Evolutionary conservation across 2,797 vertebrate species (phyloP), one percentile per base, ranked within the genome.

Genomic region (Xiphorhynchus erythropygius): DNA sequence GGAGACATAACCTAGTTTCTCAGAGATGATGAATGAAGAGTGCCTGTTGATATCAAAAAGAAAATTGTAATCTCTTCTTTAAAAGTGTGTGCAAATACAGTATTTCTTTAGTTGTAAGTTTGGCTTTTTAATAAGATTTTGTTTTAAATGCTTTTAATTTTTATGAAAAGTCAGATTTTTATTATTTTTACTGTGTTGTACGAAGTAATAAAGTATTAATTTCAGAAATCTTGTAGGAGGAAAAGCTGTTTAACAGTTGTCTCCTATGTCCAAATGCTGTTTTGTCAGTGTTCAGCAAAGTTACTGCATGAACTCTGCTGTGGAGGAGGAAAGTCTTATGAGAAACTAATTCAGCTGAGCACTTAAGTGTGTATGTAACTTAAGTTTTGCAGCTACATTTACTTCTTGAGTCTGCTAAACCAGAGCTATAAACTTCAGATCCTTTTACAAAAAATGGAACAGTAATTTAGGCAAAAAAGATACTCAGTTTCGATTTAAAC

Each of bases 1-100:
- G 53, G 97, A 97, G 96, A 96, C 86, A 64, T 93, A 93, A 89
- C 96, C 97, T 96, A 87, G 82, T 97, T 98, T 97, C 87, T 90
- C 84, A 25, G 64, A 92, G 90, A 96, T 87, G 88, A 62, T 96
- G 96, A 98, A 92, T 95, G 96, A 96, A 95, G 91, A 93, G 73
- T 93, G 86, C 76, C 93, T 82, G 74, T 91, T 93, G 93, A 95
- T 96, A 93, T 89, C 56, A 94, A 97, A 93, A 63, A 88, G 87
- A 68, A 84, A 96, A 96, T 92, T 87, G 91, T 94, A 81, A 87
- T 84, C 35, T 93, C 57, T 84, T 74, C 77, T 86, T 96, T 90
- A 5, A 56, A 88, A 81, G 59, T 44, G 47, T 77, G 68, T 76
- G 68, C 94, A 67, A 60, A 50, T 82, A 60, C 3, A 65, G 46